Percentiles rank a stretch among this genome's conserved stretches.
Evolutionary conservation across 2,888 invertebrate genomes (phyloP).

Genomic region (Tholera decimalis): DNA sequence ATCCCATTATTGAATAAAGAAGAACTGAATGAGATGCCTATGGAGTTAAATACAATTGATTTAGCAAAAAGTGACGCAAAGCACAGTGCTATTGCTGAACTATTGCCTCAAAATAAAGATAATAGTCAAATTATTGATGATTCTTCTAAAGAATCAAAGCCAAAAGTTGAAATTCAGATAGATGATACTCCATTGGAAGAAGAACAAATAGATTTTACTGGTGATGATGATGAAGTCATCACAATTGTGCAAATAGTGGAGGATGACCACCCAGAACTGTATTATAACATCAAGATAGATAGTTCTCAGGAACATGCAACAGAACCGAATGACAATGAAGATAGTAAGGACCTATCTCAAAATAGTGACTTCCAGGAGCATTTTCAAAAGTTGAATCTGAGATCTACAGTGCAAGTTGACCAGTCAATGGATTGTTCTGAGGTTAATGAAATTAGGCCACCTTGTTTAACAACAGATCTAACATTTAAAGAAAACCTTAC

Average conservation of each 20-base stretch:
- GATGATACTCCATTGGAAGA: constrained; percentile 76
- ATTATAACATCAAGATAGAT: constrained; percentile 84
- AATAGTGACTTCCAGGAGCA: constrained; percentile 83
- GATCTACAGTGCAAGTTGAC: constrained; percentile 66
- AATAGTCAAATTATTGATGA: constrained; percentile 47
- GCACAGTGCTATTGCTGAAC: constrained; percentile 41
- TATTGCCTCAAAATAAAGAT: constrained; percentile 43
- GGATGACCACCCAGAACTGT: constrained; percentile 85
- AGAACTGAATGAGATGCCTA: constrained; percentile 26
- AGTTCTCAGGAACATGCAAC: constrained; percentile 74
- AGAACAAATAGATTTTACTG: constrained; percentile 79
- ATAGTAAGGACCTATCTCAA: constrained; percentile 64
- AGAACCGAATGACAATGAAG: constrained; percentile 59
- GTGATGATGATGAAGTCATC: constrained; percentile 88
- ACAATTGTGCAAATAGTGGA: constrained; percentile 90
- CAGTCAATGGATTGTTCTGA: constrained; percentile 79
- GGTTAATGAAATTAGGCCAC: constrained; percentile 70
- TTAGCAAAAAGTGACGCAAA: constrained; percentile 52
- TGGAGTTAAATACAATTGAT: constrained; percentile 45
- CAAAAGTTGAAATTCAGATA: constrained; percentile 55
- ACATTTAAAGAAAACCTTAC: constrained; percentile 74
- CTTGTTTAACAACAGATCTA: constrained; percentile 78
- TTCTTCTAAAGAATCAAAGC: constrained; percentile 49
- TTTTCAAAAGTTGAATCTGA: constrained; percentile 83
- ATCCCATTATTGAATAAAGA: constrained; percentile 51